A percentile compares a stretch with the other conserved stretches of the same genome.
phyloP scores from a whole-genome alignment of 2,113 vertebrate species.

The Leptosomus discolor region DNA sequence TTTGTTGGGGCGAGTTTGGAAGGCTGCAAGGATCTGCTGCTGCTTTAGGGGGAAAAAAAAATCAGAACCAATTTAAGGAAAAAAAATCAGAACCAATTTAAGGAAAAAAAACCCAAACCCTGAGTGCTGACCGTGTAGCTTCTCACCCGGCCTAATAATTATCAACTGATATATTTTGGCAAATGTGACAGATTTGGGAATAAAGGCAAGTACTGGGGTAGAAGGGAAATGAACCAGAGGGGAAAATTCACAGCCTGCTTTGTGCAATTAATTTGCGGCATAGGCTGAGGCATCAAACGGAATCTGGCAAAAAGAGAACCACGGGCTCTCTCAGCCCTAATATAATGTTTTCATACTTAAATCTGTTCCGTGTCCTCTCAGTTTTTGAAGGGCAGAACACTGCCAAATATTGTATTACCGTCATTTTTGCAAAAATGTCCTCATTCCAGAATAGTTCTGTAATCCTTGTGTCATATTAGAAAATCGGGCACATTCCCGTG shows the following conservation, averaged over 20 bases:
- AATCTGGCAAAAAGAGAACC: background rate
- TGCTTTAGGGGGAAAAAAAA: background rate
- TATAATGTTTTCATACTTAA: background rate
- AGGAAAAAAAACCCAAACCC: background rate
- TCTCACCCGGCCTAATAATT: background rate
- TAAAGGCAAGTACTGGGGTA: background rate
- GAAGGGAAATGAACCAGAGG: background rate
- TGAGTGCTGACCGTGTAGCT: background rate
- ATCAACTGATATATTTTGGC: background rate
- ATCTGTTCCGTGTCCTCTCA: background rate
- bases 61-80: background rate
- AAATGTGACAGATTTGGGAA: background rate
- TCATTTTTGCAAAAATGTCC: background rate
- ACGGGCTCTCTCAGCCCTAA: background rate
- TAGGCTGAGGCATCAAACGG: background rate
- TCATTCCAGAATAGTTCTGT: accelerated
- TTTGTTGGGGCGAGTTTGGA: background rate
- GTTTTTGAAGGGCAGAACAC: background rate
- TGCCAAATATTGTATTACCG: background rate
- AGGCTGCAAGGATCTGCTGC: background rate
- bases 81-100: background rate
- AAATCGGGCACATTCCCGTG: background rate
- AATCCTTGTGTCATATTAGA: background rate
- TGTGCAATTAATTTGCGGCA: background rate
- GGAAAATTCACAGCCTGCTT: background rate